These are phyloP conservation scores for Oenanthe oenanthe DNA, from an alignment of 2,113 vertebrate species.

Conservation along the genomic window DNA sequence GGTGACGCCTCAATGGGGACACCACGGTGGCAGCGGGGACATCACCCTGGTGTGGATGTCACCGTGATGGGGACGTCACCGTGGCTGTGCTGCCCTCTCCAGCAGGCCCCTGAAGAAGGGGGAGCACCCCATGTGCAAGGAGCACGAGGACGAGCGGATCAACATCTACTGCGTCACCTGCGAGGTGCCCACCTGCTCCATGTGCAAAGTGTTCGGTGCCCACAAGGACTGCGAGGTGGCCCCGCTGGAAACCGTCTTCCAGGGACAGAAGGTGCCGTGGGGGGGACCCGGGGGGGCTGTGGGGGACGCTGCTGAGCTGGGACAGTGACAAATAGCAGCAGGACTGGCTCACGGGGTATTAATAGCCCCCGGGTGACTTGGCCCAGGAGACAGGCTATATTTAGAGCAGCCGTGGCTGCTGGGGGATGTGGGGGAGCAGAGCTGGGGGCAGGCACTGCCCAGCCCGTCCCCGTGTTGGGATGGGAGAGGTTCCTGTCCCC, in stretches of 20 bases:
- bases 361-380: slow-evolving; percentile 20
- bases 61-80: accelerated
- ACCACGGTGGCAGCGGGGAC: accelerated
- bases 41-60: accelerated
- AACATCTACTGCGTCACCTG: slow-evolving; percentile 97
- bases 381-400: slow-evolving; percentile 68
- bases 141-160: slow-evolving; percentile 94
- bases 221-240: slow-evolving; percentile 97
- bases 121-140: slow-evolving; percentile 90
- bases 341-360: slow-evolving; percentile 19
- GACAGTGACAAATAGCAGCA: slow-evolving; percentile 45
- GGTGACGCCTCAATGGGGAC: accelerated
- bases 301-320: slow-evolving; percentile 32
- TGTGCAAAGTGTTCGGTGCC: slow-evolving; percentile 96
- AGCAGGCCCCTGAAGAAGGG: slow-evolving; percentile 84
- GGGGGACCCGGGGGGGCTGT: accelerated
- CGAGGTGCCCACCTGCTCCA: slow-evolving; percentile 90
- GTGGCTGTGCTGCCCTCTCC: accelerated
- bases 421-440: neutral
- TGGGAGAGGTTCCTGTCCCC: neutral
- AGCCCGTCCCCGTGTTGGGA: accelerated
- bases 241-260: slow-evolving; percentile 84
- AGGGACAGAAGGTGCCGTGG: slow-evolving; percentile 80
- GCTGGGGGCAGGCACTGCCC: neutral
- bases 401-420: slow-evolving; percentile 27